Base-by-base conservation (phyloP, 2,797 vertebrate genomes). In the Parotocinclus haroldoi region DNA sequence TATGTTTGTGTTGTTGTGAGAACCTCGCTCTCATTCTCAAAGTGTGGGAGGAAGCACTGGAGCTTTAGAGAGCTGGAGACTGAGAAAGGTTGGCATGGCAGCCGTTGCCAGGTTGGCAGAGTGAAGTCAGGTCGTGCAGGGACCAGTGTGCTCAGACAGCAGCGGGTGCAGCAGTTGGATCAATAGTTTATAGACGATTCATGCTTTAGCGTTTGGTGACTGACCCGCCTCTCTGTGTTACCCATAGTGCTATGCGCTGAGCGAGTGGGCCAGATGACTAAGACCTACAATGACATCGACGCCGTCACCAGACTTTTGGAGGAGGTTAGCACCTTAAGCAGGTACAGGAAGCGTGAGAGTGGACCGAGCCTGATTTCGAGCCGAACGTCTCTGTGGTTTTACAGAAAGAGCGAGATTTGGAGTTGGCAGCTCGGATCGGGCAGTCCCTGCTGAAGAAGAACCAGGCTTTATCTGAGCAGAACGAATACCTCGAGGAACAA, bases 201-300 rank as follows among this genome's bases (percentile, higher is more conserved):
- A 5, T 18, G 44, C 2, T 42, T 55, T 55, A 27, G 27, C 4
- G 58, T 42, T 11, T 42, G 40, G 4, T 49, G 8, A 10, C 3
- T 17, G 19, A n/a, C n/a, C n/a, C n/a, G n/a, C n/a, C n/a, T 58
- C 42, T 45, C 1, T 14, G 16, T 72, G 12, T 58, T 55, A 48
- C 45, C 67, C 68, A 44, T 81, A 98, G 96, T 99, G 90, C 87
- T 99, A 87, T 99, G 96, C 83, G 96, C 96, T 82, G 96, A 98
- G 87, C 86, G 96, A 93, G 95, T 99, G 88, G 94, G 96, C 91
- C 96, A 98, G 94, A 99, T 99, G 95, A 98, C 96, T 83, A 99
- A 96, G 88, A 99, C 96, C 72, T 99, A 98, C 90, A 96, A 92
- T 94, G 96, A 99, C 87, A 97, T 99, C 68, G 96, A 99, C 66